These are phyloP conservation scores for Acanthacorydalis orientalis DNA, from an alignment of 2,888 invertebrate genomes.

Conservation along the genomic window DNA sequence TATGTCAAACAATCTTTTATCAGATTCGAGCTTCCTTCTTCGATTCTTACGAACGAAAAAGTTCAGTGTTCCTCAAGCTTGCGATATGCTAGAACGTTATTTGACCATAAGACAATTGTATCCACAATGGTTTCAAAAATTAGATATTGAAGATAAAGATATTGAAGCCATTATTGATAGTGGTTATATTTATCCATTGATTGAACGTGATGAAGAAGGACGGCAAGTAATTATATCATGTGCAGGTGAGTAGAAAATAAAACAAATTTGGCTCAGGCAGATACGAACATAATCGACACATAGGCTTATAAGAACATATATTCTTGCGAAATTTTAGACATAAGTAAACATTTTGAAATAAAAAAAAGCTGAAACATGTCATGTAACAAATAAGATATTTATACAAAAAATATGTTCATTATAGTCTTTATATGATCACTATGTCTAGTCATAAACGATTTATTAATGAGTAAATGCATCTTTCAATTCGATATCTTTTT, in stretches of 20 bases:
- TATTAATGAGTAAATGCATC: no score
- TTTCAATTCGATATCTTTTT: no score
- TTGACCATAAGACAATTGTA: slow-evolving; percentile 69
- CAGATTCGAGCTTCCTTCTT: slow-evolving; percentile 63
- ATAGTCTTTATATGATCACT: no score
- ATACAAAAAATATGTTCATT: no score
- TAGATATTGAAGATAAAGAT: slow-evolving; percentile 64
- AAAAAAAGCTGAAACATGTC: no score
- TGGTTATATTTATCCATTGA: slow-evolving; percentile 60
- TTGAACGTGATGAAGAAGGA: slow-evolving; percentile 57
- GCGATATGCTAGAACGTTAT: slow-evolving; percentile 76
- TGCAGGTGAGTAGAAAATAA: slow-evolving; percentile 33
- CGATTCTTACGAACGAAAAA: slow-evolving; percentile 77
- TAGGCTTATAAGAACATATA: no score
- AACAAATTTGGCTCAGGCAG: slow-evolving; percentile 23
- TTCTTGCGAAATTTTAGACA: no score
- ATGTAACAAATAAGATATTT: no score
- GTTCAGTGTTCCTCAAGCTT: slow-evolving; percentile 70
- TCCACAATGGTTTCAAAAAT: slow-evolving; percentile 70
- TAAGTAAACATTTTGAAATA: no score
- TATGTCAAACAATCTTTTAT: slow-evolving; percentile 6
- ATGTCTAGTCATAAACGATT: no score
- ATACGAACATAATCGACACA: no score
- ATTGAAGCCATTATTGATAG: slow-evolving; percentile 64
- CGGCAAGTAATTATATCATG: slow-evolving; percentile 62